phyloP scores from a whole-genome alignment of 92 coral and sea anemone species.

The Muricea muricata region DNA sequence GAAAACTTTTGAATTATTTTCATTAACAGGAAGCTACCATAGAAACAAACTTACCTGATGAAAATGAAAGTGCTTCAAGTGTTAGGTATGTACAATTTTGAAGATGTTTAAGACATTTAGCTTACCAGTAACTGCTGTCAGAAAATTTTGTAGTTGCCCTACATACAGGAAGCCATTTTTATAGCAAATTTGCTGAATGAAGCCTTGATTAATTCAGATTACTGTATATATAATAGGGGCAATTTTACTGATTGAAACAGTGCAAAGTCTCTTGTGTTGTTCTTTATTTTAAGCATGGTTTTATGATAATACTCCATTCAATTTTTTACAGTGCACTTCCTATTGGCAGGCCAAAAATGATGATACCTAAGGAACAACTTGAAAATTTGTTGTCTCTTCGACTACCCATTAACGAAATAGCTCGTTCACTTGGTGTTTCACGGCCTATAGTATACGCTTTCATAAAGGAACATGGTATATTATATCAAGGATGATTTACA shows the following conservation, averaged over 20 bases:
- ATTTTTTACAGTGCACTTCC: conserved; percentile 1
- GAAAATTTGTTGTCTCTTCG: conserved; percentile 37
- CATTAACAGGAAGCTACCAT: not conserved
- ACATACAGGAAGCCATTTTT: not conserved
- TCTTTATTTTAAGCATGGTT: too few species aligned
- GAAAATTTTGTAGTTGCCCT: not conserved
- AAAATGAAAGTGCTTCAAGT: not conserved
- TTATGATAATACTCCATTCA: too few species aligned
- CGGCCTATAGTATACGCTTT: conserved; percentile 38
- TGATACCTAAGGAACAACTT: conserved; percentile 42
- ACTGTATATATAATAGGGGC: not conserved
- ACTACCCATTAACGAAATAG: conserved; percentile 43
- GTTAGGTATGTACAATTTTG: not conserved
- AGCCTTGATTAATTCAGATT: too few species aligned
- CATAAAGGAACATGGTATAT: conserved; percentile 45
- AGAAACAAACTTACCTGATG: not conserved
- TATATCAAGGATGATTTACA: conserved; percentile 43
- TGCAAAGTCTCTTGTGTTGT: not conserved
- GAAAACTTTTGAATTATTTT: not conserved
- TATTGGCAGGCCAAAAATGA: conserved; percentile 55
- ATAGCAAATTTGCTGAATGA: not conserved
- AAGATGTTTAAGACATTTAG: not conserved
- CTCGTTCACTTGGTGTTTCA: conserved; percentile 57
- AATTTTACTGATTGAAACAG: not conserved
- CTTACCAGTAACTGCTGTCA: not conserved